These are phyloP conservation scores for Sceliomorpha sp. DNA, from an alignment of 2,888 invertebrate species.

Conservation along the genomic window DNA sequence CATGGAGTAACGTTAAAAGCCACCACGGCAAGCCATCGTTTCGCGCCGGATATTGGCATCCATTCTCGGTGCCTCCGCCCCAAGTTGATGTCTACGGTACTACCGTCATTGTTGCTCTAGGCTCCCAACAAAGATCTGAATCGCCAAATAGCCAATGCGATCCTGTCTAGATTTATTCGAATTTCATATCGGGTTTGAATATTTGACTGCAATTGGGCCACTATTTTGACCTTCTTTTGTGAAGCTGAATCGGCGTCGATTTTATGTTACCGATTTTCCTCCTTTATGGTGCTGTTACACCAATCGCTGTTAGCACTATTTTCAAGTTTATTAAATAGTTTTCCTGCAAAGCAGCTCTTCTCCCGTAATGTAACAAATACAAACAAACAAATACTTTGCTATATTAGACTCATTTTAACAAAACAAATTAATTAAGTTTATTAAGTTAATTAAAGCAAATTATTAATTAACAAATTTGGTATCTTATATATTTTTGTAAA, in stretches of 20 bases:
- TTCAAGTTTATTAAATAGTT: too few relatives aligned
- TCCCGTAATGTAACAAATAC: too few relatives aligned
- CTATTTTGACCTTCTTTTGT: constrained; percentile 29
- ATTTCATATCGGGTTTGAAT: constrained; percentile 33
- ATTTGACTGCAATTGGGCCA: constrained; percentile 12
- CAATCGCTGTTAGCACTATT: too few relatives aligned
- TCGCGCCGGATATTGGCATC: constrained; percentile 62
- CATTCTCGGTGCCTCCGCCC: constrained; percentile 40
- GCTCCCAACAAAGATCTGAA: constrained; percentile 17
- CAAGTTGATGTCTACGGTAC: constrained; percentile 13
- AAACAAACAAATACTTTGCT: too few relatives aligned
- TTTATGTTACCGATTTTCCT: constrained; percentile 27
- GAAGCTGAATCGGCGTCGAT: constrained; percentile 10
- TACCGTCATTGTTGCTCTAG: constrained; percentile 15
- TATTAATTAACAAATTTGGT: too few relatives aligned
- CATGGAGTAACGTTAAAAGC: constrained; percentile 56
- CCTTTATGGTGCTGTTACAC: too few relatives aligned
- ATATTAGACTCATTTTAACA: too few relatives aligned
- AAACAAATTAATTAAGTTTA: too few relatives aligned
- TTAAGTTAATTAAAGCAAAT: too few relatives aligned
- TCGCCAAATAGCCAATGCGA: constrained; percentile 21
- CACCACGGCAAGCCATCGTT: constrained; percentile 53
- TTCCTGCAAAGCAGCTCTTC: too few relatives aligned
- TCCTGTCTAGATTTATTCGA: constrained; percentile 27
- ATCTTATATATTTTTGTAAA: too few relatives aligned